Base-by-base conservation (phyloP, 2,797 vertebrate species). In the Onychomys leucogaster region DNA sequence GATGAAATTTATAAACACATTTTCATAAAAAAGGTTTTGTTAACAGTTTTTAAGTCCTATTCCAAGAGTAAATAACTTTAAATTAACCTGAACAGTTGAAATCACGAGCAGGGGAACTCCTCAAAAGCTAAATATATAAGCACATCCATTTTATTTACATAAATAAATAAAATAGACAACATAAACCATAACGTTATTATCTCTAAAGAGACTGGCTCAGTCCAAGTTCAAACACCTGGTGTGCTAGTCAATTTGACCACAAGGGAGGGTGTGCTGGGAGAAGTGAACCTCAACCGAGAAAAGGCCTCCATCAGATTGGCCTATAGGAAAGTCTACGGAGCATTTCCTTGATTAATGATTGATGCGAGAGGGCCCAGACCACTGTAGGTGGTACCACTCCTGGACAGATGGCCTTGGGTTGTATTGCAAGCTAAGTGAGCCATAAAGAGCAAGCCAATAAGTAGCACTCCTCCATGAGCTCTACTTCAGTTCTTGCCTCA, bases 1-100 rank as follows among this genome's bases (percentile, higher is more conserved):
- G 17, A 95, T 89, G 57, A 93, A 97, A 83, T 75, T 57, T 27
- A 55, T 84, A 59, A 96, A 83, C 23, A 92, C 32, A 23, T 80
- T 86, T 87, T 94, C 63, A 93, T 57, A 69, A 85, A 59, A 65
- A 85, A 9, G 65, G 65, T 55, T 81, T 95, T 92, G 77, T 57
- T 46, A 0, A 90, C 81, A 49, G 73, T 93, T 78, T 57, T 43
- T 52, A 82, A 92, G 69, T 73, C 89, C 46, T 55, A 23, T 90
- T 91, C 82, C 77, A 91, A 46, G 52, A 95, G 4, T 71, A 88
- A 85, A 43, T 67, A 80, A 46, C 81, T 92, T 84, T 69, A 63
- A 86, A 65, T 61, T 73, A 95, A 94, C 16, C 34, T 14, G 32
- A 80, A 59, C 12, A 86, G 43, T 10, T 89, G 82, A 46, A 95